Percentiles rank a stretch among this genome's conserved stretches.
These are phyloP conservation scores for Calosoma granatense DNA, from an alignment of 1,140 invertebrate species.

Conservation along the genomic window DNA sequence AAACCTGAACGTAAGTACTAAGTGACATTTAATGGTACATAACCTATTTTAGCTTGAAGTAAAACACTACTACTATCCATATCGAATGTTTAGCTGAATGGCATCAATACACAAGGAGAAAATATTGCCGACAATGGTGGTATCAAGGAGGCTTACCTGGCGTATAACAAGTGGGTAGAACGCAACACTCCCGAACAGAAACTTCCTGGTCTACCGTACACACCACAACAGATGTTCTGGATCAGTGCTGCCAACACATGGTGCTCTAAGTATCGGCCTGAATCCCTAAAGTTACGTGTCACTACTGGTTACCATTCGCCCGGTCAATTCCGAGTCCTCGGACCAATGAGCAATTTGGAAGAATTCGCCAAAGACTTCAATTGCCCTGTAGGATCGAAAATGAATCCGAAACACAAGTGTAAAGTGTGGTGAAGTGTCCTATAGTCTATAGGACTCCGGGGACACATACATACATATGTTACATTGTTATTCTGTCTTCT, in stretches of 20 bases:
- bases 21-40: too few species aligned
- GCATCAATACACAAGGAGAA: slow-evolving; percentile 51
- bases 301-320: slow-evolving; percentile 70
- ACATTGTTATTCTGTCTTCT: neutral
- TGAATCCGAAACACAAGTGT: slow-evolving; percentile 87
- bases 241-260: slow-evolving; percentile 56
- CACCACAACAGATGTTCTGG: slow-evolving; percentile 64
- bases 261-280: slow-evolving; percentile 57
- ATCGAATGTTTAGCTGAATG: slow-evolving; percentile 42
- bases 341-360: slow-evolving; percentile 80
- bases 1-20: slow-evolving; percentile 27
- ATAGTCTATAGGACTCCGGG: neutral
- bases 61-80: too few species aligned
- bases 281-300: slow-evolving; percentile 62
- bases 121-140: slow-evolving; percentile 63
- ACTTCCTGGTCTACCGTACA: slow-evolving; percentile 37
- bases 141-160: slow-evolving; percentile 50
- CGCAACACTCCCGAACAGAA: slow-evolving; percentile 30
- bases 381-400: slow-evolving; percentile 66
- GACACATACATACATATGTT: neutral
- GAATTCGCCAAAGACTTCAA: slow-evolving; percentile 82
- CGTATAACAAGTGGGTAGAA: slow-evolving; percentile 38
- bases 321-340: slow-evolving; percentile 71
- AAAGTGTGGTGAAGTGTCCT: slow-evolving; percentile 66
- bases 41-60: too few species aligned